Evolutionary conservation across 2,888 invertebrate genomes (phyloP).

Genomic region (Aphodius granarius): DNA sequence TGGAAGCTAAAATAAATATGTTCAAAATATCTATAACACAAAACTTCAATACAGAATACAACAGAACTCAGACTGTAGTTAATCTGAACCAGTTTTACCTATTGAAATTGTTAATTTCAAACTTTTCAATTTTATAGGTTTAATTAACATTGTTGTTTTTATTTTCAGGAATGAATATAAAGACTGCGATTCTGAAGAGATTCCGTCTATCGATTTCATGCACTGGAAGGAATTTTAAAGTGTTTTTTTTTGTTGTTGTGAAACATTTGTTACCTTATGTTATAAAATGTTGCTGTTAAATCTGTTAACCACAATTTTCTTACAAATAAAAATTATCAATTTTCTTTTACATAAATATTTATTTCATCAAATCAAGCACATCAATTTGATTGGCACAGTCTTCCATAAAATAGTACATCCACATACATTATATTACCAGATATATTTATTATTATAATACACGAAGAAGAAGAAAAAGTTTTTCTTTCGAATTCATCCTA

Average conservation of each 20-base stretch:
- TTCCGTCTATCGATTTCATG: conserved; percentile 64
- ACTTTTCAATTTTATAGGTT: too few relatives aligned
- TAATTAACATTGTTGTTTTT: conserved; percentile 28
- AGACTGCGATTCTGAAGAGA: conserved; percentile 60
- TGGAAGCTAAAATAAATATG: too few relatives aligned
- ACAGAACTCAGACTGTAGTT: too few relatives aligned
- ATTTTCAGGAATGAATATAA: conserved; percentile 67
- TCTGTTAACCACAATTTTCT: neutral
- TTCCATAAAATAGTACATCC: conserved; percentile 1
- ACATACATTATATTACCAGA: neutral
- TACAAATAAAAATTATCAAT: conserved; percentile 9
- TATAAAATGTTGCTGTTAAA: neutral
- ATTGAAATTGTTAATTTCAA: neutral
- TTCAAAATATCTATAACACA: too few relatives aligned
- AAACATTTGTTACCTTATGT: neutral
- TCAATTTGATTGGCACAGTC: conserved; percentile 25
- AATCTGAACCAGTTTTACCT: too few relatives aligned
- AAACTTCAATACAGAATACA: too few relatives aligned
- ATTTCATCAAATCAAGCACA: conserved; percentile 35
- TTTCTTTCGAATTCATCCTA: neutral
- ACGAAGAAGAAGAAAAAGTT: neutral
- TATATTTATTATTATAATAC: neutral
- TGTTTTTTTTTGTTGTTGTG: neutral
- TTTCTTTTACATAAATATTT: conserved; percentile 36
- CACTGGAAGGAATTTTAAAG: conserved; percentile 18